A percentile compares a stretch with the other conserved stretches of the same genome.
These are phyloP conservation scores for Branchellion lobata DNA, from an alignment of 2,888 invertebrate species.

Conservation along the genomic window DNA sequence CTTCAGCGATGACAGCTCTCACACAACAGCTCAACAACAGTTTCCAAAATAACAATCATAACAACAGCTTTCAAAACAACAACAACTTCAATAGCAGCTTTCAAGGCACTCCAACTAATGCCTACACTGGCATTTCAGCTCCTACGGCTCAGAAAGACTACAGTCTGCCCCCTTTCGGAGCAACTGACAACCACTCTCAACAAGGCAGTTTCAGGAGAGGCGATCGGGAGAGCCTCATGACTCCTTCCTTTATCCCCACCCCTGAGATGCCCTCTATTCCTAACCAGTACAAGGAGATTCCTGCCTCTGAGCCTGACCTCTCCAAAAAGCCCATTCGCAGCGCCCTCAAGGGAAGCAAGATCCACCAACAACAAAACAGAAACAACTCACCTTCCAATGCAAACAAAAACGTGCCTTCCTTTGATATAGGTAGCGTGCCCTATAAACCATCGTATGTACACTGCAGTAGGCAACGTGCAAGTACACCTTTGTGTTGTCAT, in stretches of 20 bases:
- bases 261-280: neutral
- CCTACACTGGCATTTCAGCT: neutral
- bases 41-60: neutral
- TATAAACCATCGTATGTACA: too few relatives aligned
- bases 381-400: neutral
- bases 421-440: neutral
- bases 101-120: neutral
- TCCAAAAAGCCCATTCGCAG: conserved; percentile 61
- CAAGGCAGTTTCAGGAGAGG: conserved; percentile 5
- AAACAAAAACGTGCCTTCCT: conserved; percentile 9
- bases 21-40: neutral
- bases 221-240: conserved; percentile 20
- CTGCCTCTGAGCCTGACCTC: conserved; percentile 62
- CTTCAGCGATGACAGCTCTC: neutral
- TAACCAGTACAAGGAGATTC: conserved; percentile 49
- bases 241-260: conserved; percentile 8
- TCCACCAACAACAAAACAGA: conserved; percentile 2
- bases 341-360: conserved; percentile 58
- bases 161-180: conserved; percentile 35
- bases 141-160: conserved; percentile 30
- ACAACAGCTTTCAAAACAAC: neutral
- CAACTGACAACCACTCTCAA: neutral
- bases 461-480: too few relatives aligned
- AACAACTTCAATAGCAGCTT: neutral
- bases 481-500: too few relatives aligned